Conservation (phyloP, 2,888 invertebrate genomes). For the Ochropleura plecta region DNA sequence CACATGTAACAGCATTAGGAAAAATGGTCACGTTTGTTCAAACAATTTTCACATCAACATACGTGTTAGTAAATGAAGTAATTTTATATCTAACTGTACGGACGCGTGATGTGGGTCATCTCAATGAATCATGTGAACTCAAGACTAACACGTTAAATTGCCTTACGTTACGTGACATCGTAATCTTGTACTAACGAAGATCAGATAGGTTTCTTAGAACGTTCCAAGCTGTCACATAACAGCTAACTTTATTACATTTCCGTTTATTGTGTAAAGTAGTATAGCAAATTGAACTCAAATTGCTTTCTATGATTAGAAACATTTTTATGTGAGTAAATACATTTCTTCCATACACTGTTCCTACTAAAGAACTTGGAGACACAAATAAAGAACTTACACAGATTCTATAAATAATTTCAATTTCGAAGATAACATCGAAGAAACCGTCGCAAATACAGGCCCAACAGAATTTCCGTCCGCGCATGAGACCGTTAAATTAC, state of each 20-base stretch:
- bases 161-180: constrained; percentile 80
- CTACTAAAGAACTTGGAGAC: not conserved
- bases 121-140: constrained; percentile 82
- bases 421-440: not conserved
- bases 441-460: not conserved
- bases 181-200: constrained; percentile 70
- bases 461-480: constrained; percentile 27
- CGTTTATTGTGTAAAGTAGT: constrained; percentile 37
- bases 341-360: not conserved
- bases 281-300: constrained; percentile 30
- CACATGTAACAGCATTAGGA: constrained; percentile 20
- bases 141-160: constrained; percentile 73
- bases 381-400: constrained; percentile 1
- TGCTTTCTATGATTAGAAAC: constrained; percentile 20
- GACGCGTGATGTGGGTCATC: constrained; percentile 81
- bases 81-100: constrained; percentile 73
- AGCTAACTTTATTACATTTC: constrained; percentile 47
- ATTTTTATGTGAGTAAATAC: constrained; percentile 9
- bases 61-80: constrained; percentile 49
- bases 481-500: constrained; percentile 42
- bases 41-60: constrained; percentile 52
- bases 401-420: not conserved
- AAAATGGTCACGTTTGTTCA: constrained; percentile 46
- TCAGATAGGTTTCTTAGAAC: constrained; percentile 58
- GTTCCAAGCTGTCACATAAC: constrained; percentile 36